Evolutionary conservation across 2,113 vertebrate genomes (phyloP).

Genomic region (Paradoxurus hermaphroditus): DNA sequence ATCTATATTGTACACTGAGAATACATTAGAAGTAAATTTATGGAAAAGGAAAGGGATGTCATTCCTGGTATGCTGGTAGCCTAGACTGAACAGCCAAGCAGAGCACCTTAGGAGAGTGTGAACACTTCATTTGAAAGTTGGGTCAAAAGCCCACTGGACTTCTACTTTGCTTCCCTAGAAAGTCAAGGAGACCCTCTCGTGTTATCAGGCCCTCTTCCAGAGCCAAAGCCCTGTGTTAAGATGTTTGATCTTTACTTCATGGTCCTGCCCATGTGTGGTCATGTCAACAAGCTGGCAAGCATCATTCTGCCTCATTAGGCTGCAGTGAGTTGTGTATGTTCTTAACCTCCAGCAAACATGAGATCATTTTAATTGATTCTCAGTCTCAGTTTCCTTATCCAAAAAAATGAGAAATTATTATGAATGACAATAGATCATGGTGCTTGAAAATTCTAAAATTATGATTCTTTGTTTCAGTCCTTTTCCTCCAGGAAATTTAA

Average conservation of each 20-base stretch:
- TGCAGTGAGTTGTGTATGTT: rapidly evolving
- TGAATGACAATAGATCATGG: background rate
- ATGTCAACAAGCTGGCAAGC: background rate
- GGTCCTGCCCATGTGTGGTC: background rate
- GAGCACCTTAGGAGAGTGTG: background rate
- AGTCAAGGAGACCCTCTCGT: background rate
- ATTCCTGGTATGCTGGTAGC: background rate
- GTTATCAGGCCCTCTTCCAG: background rate
- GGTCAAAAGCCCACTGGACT: background rate
- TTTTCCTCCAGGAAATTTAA: background rate
- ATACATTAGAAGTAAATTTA: background rate
- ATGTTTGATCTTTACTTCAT: background rate
- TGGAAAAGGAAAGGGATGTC: background rate
- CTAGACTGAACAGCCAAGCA: background rate
- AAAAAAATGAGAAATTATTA: background rate
- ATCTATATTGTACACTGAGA: background rate
- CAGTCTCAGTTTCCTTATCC: background rate
- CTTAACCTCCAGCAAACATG: background rate
- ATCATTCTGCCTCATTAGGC: background rate
- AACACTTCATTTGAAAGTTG: background rate
- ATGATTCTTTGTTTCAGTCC: background rate
- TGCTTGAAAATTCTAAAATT: background rate
- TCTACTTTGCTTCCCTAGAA: background rate
- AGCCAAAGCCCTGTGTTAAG: background rate
- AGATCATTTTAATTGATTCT: background rate